A percentile compares a stretch with the other conserved stretches of the same genome.
Conservation (phyloP, 2,113 vertebrate species). For the Corythornis vintsioides region DNA sequence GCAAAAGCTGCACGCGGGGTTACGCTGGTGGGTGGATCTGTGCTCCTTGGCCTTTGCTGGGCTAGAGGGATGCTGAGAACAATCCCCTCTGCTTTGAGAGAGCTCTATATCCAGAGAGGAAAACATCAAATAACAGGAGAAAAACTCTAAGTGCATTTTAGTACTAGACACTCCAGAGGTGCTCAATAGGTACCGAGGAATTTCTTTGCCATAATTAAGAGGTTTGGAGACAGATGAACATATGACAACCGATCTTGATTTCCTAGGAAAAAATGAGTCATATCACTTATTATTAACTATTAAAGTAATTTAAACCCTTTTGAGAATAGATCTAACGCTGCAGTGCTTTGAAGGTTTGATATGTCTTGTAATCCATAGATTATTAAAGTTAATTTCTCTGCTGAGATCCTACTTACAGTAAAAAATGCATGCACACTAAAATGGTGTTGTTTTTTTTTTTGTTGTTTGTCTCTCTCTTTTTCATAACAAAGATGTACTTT, state of each 20-base stretch:
- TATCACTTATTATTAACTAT: slow-evolving; percentile 74
- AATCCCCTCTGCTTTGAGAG: neutral
- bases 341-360: slow-evolving; percentile 75
- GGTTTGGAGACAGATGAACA: slow-evolving; percentile 54
- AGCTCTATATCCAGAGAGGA: neutral
- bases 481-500: slow-evolving; percentile 62
- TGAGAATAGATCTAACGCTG: slow-evolving; percentile 72
- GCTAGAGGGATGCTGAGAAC: neutral
- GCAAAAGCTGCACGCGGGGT: neutral
- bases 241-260: slow-evolving; percentile 60
- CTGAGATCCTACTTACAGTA: slow-evolving; percentile 69
- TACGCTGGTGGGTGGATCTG: neutral
- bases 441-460: neutral
- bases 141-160: neutral
- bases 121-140: neutral
- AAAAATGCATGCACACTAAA: slow-evolving; percentile 56
- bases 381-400: slow-evolving; percentile 80
- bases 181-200: neutral
- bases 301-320: slow-evolving; percentile 72
- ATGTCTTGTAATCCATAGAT: slow-evolving; percentile 80
- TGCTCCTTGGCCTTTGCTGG: neutral
- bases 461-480: slow-evolving; percentile 50
- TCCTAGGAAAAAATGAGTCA: slow-evolving; percentile 60
- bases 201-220: slow-evolving; percentile 22
- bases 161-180: neutral